Percentiles rank a stretch among this genome's conserved stretches.
These are phyloP conservation scores for Eilema sororculum DNA, from an alignment of 2,888 invertebrate genomes.

Conservation along the genomic window DNA sequence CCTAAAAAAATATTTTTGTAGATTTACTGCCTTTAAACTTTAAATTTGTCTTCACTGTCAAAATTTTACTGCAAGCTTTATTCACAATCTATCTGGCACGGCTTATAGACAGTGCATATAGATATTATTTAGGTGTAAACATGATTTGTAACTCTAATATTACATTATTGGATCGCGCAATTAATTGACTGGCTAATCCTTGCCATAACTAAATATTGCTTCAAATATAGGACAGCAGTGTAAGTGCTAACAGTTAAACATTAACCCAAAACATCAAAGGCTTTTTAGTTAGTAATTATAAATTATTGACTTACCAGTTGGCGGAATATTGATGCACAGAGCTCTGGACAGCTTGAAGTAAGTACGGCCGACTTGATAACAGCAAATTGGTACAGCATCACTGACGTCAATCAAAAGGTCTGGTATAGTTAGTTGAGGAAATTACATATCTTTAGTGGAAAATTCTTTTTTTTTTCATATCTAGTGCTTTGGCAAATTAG, in stretches of 20 bases:
- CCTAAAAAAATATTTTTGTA: no score
- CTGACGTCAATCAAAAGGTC: slow-evolving; percentile 98
- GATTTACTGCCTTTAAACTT: no score
- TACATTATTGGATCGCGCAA: neutral
- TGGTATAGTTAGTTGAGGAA: slow-evolving; percentile 76
- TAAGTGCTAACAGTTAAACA: neutral
- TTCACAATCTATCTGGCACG: no score
- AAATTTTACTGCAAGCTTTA: no score
- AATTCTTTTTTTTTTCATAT: neutral
- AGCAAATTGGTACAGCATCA: slow-evolving; percentile 98
- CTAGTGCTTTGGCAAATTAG: no score
- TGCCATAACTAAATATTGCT: no score
- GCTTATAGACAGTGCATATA: no score
- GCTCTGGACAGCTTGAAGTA: slow-evolving; percentile 96
- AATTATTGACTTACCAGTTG: slow-evolving; percentile 92
- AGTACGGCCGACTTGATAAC: slow-evolving; percentile 97
- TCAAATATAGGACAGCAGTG: neutral
- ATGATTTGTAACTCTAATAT: no score
- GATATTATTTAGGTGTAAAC: no score
- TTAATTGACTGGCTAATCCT: neutral
- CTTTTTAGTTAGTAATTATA: no score
- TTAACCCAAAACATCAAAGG: neutral
- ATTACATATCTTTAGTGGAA: slow-evolving; percentile 15
- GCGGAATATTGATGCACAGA: slow-evolving; percentile 95
- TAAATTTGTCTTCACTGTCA: no score